A percentile compares a stretch with the other conserved stretches of the same genome.
phyloP scores from a whole-genome alignment of 2,113 vertebrate species.

The Odontesthes bonariensis region DNA sequence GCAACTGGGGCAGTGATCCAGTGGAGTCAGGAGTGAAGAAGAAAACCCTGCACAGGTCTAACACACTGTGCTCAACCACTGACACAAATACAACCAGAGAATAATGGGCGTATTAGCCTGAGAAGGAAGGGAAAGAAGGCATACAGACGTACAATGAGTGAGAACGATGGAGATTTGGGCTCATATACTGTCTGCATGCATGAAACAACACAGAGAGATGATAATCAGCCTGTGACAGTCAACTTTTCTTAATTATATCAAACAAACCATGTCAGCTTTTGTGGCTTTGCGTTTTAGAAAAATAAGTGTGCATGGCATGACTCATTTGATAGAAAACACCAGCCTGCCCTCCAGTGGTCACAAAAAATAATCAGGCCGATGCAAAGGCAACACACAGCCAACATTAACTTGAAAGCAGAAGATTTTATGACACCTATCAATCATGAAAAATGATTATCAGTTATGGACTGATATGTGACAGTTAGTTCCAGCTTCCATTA shows the following conservation, averaged over 20 bases:
- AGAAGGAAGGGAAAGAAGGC: background rate
- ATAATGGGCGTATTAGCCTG: background rate
- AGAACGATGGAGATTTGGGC: background rate
- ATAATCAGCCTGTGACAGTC: background rate
- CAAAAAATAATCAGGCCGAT: constrained; percentile 2
- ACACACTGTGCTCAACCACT: constrained; percentile 39
- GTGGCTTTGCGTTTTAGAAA: background rate
- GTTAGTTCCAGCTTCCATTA: too few species aligned
- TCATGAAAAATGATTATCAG: too few species aligned
- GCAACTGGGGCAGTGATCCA: constrained; percentile 63
- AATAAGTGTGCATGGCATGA: background rate
- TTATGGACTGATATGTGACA: too few species aligned
- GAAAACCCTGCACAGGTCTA: constrained; percentile 28
- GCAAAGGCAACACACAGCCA: background rate
- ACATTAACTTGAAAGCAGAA: too few species aligned
- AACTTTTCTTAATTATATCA: background rate
- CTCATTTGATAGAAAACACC: constrained; percentile 28
- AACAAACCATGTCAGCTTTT: background rate
- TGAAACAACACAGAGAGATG: background rate
- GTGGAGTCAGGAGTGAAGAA: constrained; percentile 25
- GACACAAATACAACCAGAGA: background rate
- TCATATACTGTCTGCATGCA: background rate
- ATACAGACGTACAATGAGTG: background rate
- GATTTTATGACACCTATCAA: too few species aligned
- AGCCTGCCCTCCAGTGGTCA: constrained; percentile 74